Evolutionary conservation across 2,113 vertebrate species (phyloP).

Genomic region (Rafetus swinhoei): DNA sequence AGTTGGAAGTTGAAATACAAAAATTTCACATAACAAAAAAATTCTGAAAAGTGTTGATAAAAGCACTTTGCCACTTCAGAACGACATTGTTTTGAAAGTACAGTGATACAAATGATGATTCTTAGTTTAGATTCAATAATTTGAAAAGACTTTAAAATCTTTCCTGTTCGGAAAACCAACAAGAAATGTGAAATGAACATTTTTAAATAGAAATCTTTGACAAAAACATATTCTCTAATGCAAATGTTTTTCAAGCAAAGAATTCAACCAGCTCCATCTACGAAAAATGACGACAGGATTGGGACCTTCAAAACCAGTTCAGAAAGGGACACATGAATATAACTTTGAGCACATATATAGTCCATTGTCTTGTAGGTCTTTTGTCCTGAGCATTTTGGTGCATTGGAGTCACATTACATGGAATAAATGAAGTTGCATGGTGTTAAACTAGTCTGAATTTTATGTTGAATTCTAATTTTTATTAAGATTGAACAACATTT

Average conservation of each 20-base stretch:
- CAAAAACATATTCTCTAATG: not conserved
- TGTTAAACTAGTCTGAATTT: not conserved
- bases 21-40: not conserved
- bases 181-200: not conserved
- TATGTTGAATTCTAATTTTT: not conserved
- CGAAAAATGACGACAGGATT: not conserved
- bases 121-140: not conserved
- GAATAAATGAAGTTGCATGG: not conserved
- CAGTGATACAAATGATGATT: not conserved
- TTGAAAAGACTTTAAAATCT: not conserved
- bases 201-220: not conserved
- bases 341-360: not conserved
- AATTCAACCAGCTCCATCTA: not conserved
- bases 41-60: not conserved
- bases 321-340: accelerated
- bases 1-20: not conserved
- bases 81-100: not conserved
- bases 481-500: not conserved
- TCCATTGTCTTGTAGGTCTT: not conserved
- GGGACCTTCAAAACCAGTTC: not conserved
- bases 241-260: not conserved
- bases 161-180: not conserved
- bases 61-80: not conserved
- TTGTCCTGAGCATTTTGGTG: not conserved
- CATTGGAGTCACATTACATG: not conserved